A percentile compares a stretch with the other conserved stretches of the same genome.
These are phyloP conservation scores for Cremastobaeus sp. DNA, from an alignment of 2,888 invertebrate genomes.

Conservation along the genomic window DNA sequence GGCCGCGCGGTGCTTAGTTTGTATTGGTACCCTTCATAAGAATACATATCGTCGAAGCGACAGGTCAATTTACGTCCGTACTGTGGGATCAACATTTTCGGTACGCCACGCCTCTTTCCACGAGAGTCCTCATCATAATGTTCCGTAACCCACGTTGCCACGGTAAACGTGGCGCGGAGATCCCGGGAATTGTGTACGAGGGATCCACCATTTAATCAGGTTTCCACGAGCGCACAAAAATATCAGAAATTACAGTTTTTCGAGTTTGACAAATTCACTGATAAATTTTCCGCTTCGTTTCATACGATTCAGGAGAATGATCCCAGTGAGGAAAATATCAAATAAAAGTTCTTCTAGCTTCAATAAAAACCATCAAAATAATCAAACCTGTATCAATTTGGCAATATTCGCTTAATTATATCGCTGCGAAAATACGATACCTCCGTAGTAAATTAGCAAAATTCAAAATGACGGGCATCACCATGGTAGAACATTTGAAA, in stretches of 20 bases:
- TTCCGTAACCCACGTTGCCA: slow-evolving; percentile 23
- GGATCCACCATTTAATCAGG: slow-evolving; percentile 29
- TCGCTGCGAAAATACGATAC: no score
- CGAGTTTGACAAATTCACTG: slow-evolving; percentile 26
- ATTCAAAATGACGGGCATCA: no score
- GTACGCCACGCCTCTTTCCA: slow-evolving; percentile 32
- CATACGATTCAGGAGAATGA: slow-evolving; percentile 11
- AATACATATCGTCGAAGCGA: slow-evolving; percentile 62
- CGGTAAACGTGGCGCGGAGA: not conserved
- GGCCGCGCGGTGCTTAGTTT: slow-evolving; percentile 41
- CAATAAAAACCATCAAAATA: no score
- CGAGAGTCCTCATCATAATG: slow-evolving; percentile 27
- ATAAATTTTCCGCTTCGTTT: slow-evolving; percentile 26
- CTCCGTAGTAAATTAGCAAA: no score
- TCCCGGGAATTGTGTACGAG: slow-evolving; percentile 29
- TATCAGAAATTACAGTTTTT: slow-evolving; percentile 25
- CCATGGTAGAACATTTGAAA: no score
- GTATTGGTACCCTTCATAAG: slow-evolving; percentile 50
- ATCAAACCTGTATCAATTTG: no score
- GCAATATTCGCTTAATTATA: no score
- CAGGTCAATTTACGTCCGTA: slow-evolving; percentile 67
- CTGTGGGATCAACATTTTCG: slow-evolving; percentile 53
- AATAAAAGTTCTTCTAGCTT: not conserved
- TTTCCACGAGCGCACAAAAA: slow-evolving; percentile 26
- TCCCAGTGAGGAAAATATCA: slow-evolving; percentile 2